Percentiles rank a stretch among this genome's conserved stretches.
phyloP scores from a whole-genome alignment of 1,140 invertebrate genomes.

The Protaetia brevitarsis region DNA sequence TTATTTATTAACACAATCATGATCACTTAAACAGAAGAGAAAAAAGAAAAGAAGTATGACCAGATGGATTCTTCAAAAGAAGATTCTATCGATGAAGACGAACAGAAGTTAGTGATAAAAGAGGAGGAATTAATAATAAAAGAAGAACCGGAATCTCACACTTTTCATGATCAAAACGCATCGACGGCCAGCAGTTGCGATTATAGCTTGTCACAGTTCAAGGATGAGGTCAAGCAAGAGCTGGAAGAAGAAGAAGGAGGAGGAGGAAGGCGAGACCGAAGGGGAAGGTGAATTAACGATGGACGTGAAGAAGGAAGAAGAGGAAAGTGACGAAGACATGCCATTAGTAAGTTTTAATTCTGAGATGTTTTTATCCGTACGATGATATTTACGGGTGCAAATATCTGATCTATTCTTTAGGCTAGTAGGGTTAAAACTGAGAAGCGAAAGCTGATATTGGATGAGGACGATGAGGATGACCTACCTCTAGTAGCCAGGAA shows the following conservation, averaged over 20 bases:
- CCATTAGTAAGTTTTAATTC: constrained; percentile 61
- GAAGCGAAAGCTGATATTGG: constrained; percentile 53
- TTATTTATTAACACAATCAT: constrained; percentile 37
- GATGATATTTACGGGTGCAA: not conserved
- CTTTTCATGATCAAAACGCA: constrained; percentile 47
- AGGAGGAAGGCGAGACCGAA: constrained; percentile 41
- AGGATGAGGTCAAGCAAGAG: constrained; percentile 50
- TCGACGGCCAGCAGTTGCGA: constrained; percentile 63
- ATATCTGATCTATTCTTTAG: constrained; percentile 33
- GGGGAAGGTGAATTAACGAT: constrained; percentile 47
- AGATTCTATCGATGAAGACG: constrained; percentile 43
- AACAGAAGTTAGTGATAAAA: constrained; percentile 44
- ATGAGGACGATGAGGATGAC: constrained; percentile 65
- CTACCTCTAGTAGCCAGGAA: constrained; percentile 66
- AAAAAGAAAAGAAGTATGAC: constrained; percentile 37
- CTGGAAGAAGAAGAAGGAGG: constrained; percentile 30
- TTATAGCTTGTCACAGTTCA: constrained; percentile 63
- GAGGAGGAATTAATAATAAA: constrained; percentile 45
- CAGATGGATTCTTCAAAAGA: constrained; percentile 36
- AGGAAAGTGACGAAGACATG: constrained; percentile 71
- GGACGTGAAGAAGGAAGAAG: constrained; percentile 39
- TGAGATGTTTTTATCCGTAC: not conserved
- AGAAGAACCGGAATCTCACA: constrained; percentile 40
- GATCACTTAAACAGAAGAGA: constrained; percentile 28
- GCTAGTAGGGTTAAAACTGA: constrained; percentile 38